These are phyloP conservation scores for Macquaria ambigua DNA, from an alignment of 2,113 vertebrate species.

Conservation along the genomic window DNA sequence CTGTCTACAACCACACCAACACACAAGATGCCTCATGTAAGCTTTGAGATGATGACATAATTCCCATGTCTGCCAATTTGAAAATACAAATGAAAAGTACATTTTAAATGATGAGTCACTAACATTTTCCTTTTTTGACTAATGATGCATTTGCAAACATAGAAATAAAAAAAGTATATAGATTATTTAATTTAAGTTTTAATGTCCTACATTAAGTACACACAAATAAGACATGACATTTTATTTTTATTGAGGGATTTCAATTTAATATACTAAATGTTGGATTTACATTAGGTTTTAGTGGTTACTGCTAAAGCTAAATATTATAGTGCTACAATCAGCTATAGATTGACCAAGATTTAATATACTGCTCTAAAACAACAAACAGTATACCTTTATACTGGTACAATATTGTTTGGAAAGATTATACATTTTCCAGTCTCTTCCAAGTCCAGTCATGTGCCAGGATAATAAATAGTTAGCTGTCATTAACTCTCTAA, in stretches of 20 bases:
- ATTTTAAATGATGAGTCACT: neutral
- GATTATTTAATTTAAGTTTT: neutral
- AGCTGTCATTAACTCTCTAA: neutral
- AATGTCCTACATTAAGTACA: neutral
- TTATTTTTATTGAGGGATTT: neutral
- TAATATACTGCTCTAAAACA: neutral
- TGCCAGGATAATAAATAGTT: neutral
- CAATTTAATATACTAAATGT: neutral
- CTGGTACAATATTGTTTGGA: neutral
- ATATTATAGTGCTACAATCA: neutral
- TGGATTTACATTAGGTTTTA: neutral
- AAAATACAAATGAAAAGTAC: neutral
- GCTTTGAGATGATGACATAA: slow-evolving; percentile 2
- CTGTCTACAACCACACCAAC: too few species aligned
- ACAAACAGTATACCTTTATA: neutral
- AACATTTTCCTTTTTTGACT: slow-evolving; percentile 5
- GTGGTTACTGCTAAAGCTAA: neutral
- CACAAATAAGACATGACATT: neutral
- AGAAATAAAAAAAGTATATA: neutral
- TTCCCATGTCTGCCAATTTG: neutral
- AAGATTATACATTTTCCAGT: neutral
- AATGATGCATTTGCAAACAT: neutral
- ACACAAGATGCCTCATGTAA: neutral
- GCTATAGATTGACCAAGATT: neutral
- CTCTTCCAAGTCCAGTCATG: neutral